Percentiles rank a stretch among this genome's conserved stretches.
Evolutionary conservation across 2,888 invertebrate genomes (phyloP).

Genomic region (Catotricha subobsoleta): DNA sequence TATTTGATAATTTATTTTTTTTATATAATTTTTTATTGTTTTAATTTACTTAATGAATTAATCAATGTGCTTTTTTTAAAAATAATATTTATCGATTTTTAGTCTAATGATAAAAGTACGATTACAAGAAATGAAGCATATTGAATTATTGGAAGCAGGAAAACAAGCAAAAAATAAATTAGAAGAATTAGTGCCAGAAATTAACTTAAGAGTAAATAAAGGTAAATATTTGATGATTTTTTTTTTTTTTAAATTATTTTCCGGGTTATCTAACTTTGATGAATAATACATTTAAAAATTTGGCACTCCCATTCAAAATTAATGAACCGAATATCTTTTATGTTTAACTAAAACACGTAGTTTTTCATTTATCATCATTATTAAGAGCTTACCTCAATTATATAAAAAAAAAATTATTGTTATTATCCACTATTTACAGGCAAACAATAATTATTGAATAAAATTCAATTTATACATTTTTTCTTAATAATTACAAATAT

Average conservation of each 20-base stretch:
- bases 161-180: conserved; percentile 22
- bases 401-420: too few species aligned
- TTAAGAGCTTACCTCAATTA: too few species aligned
- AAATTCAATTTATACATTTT: too few species aligned
- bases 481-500: too few species aligned
- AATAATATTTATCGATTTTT: background rate
- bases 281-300: too few species aligned
- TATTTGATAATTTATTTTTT: background rate
- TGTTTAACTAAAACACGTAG: too few species aligned
- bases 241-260: background rate
- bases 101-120: conserved; percentile 8
- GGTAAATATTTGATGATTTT: background rate
- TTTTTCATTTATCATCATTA: too few species aligned
- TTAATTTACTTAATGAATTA: background rate
- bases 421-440: too few species aligned
- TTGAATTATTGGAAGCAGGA: conserved; percentile 16
- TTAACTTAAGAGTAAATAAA: conserved; percentile 21
- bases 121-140: conserved; percentile 16
- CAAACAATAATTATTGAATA: too few species aligned
- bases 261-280: too few species aligned
- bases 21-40: background rate
- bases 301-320: too few species aligned
- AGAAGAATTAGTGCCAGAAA: conserved; percentile 22
- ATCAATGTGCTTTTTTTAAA: background rate
- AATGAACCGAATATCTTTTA: too few species aligned